Base-by-base conservation (phyloP, 2,797 vertebrate species). In the Pelobates cultripes region DNA sequence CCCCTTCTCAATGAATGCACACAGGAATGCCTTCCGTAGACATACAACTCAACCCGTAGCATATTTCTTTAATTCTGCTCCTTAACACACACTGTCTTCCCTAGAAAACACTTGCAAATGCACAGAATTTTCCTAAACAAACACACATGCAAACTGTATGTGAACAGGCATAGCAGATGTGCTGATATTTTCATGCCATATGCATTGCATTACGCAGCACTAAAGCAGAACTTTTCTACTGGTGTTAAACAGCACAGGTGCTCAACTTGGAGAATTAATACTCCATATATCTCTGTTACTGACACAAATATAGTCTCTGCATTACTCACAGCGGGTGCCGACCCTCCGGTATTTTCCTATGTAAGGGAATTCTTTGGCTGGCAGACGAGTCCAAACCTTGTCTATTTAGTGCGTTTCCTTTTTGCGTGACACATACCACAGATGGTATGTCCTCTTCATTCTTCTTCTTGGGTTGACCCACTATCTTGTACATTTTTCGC, bases 321-420 rank as follows among this genome's bases (percentile, higher is more conserved):
- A 79, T 85, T 92, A 94, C 96, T 97, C 91, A 97, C 96, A 91
- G 90, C 0, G 94, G 93, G 75, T 95, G 93, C 67, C 95, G 95
- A 80, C 85, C 86, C 84, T 96, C 95, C 0, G 95, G 95, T 85
- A 94, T 91, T 28, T 85, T 86, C 85, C 94, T 91, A 78, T 85
- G 94, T 81, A 93, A 85, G 3, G 94, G 87, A 41, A 93, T 88
- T 83, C 70, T 88, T 86, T 93, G 90, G 51, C 93, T 94, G 74
- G 91, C 86, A 13, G 14, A 88, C 77, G 95, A 90, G 28, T 88
- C 86, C 60, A 91, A 89, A 73, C 86, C 79, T 0, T 85, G 89
- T 0, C 86, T 89, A 3, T 93, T 88, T 84, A 91, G 82, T 12
- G 75, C 69, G 60, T 28, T 80, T 15, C 76, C 82, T 40, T 43